Evolutionary conservation across 2,113 vertebrate species (phyloP), one percentile per base, ranked within the genome.

Genomic region (Xyrauchen texanus): DNA sequence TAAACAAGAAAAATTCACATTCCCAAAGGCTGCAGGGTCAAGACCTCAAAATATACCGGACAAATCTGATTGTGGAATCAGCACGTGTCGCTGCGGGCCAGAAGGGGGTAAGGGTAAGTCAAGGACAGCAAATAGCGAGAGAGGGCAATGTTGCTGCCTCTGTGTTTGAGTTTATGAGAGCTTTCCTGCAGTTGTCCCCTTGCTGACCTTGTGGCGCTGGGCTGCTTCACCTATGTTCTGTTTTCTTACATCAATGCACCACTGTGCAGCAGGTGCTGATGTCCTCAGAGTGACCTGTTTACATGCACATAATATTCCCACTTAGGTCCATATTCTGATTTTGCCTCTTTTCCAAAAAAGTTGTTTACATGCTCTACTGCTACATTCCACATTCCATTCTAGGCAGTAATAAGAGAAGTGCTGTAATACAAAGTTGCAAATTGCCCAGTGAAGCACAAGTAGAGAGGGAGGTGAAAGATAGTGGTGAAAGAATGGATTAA

Each of bases 101-200:
- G 71, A 15, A 71, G 79, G 72, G 78, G 76, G 53, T 68, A 79
- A 81, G 88, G 86, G 90, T 90, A 88, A 89, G 82, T 86, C 82
- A 83, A 89, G 89, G 90, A 87, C 88, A 90, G 84, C 85, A 79
- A 66, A 9, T 68, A 78, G 76, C 51, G 52, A 76, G 70, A 49
- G 52, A 69, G 47, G 52, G 76, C 49, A 72, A 76, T 21, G 5
- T 49, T 67, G 57, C 45, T 58, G 73, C 45, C 79, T 77, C 85
- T 87, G 86, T 86, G 87, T 89, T 87, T 83, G 86, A 84, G 86
- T 88, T 86, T 89, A 84, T 78, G 70, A 61, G 77, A 78, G 77
- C 47, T 71, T 82, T 82, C 77, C 80, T 86, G 68, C 76, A 81
- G 15, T 77, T 91, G 92, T 90, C 91, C 91, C 83, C 84, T 91